Evolutionary conservation across 2,888 invertebrate species (phyloP), one percentile per base, ranked within the genome.

Genomic region (Thysanoteuthis rhombus): DNA sequence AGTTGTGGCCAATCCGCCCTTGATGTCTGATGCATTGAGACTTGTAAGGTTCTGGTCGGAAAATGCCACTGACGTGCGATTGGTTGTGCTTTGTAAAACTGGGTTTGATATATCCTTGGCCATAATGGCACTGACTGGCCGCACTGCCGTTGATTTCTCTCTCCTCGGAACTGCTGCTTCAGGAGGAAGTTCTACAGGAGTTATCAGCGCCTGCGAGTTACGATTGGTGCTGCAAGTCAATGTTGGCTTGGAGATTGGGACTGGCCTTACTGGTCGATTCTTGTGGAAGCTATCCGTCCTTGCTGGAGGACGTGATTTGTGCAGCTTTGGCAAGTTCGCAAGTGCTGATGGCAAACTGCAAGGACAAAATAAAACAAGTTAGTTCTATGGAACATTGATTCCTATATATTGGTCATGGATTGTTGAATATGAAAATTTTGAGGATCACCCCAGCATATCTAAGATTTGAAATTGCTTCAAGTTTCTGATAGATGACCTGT

Each of bases 51-150:
- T 93, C n/a, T 75, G 75, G n/a, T 93, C 93, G 32, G 93, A 52
- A 92, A 96, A 95, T 92, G 95, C 96, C 92, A 95, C 95, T 28
- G 96, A 96, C 93, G 95, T 94, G 40, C 96, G 94, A 94, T 96
- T 96, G 36, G 96, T 96, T 45, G 96, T 96, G 94, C 96, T 96
- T 10, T 96, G 95, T 42, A 96, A 94, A 10, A 96, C 95, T 42
- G 96, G 96, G 39, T 94, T 95, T 5, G 96, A 96, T 39, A 96
- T 96, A 93, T 96, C 95, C 93, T 95, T 96, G 19, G 95, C 94
- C 39, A 95, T 94, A 75, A 91, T 89, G 47, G 93, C 42, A 58
- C 45, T 92, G 36, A 89, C 75, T 40, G 92, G 92, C 8, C 93
- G 93, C 42, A 58, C 32, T 42, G 90, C 75, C 12, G 90, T 40